Percentiles rank a stretch among this genome's conserved stretches.
Conservation (phyloP, 2,797 vertebrate species). For the Enteromius afrohamiltoni region DNA sequence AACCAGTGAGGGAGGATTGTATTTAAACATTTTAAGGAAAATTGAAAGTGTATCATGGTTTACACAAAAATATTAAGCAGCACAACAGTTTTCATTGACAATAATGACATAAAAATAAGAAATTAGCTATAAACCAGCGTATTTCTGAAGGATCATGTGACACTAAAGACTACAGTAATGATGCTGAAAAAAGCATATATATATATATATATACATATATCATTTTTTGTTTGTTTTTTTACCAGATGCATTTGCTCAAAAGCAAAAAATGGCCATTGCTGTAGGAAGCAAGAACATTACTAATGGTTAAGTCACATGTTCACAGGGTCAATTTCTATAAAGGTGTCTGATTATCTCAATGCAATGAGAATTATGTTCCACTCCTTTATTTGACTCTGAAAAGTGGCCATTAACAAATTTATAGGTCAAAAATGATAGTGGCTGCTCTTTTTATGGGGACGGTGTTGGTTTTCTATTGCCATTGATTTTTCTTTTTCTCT, state of each 20-base stretch:
- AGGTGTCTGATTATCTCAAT: not conserved
- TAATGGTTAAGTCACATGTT: not conserved
- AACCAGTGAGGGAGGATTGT: not conserved
- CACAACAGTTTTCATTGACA: not conserved
- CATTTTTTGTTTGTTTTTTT: too few relatives aligned
- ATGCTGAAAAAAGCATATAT: not conserved
- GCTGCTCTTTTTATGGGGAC: constrained; percentile 43
- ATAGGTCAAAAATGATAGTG: not conserved
- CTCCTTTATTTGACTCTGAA: constrained; percentile 24
- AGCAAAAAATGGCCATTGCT: not conserved
- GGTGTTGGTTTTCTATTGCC: constrained; percentile 48
- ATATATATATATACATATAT: too few relatives aligned
- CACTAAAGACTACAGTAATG: not conserved
- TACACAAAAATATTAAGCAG: not conserved
- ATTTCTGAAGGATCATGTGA: not conserved
- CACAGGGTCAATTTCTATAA: not conserved
- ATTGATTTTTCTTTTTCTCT: constrained; percentile 44
- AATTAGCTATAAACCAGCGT: not conserved
- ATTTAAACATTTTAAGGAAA: not conserved
- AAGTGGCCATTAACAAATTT: constrained; percentile 11
- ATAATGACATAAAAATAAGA: not conserved
- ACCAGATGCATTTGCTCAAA: not conserved
- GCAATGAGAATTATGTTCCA: not conserved
- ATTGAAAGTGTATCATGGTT: not conserved
- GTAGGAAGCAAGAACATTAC: not conserved